Conservation (phyloP, 2,113 vertebrate species). For the Cyprinus carpio region DNA sequence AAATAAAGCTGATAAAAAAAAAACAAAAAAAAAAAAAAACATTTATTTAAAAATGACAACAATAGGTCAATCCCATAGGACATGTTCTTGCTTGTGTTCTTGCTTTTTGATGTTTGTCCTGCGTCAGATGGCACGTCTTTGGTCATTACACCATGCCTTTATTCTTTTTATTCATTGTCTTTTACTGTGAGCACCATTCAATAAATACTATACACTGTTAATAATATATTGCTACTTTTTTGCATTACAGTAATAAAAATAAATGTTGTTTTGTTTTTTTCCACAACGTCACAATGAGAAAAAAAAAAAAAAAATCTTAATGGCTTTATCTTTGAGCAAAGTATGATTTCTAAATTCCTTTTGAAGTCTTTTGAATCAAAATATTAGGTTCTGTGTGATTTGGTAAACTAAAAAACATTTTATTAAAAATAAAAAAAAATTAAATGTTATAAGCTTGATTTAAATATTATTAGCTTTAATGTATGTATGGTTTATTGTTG, state of each 20-base stretch:
- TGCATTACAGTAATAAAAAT: neutral
- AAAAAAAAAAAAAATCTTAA: no score
- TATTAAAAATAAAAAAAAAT: no score
- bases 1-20: neutral
- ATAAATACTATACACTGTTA: no score
- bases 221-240: no score
- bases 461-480: no score
- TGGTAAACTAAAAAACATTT: neutral
- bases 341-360: no score
- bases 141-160: neutral
- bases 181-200: neutral
- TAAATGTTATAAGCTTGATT: no score
- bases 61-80: neutral
- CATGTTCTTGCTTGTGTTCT: no score
- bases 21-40: no score
- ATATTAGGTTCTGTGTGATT: neutral
- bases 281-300: no score
- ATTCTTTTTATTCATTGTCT: neutral
- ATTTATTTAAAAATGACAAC: neutral
- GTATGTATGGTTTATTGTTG: no score
- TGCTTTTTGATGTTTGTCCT: neutral
- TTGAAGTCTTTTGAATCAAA: neutral
- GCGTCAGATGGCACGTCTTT: neutral
- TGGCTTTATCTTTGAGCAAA: neutral
- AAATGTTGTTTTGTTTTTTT: no score